Evolutionary conservation across 2,797 vertebrate genomes (phyloP).

Genomic region (Ateles fusciceps): DNA sequence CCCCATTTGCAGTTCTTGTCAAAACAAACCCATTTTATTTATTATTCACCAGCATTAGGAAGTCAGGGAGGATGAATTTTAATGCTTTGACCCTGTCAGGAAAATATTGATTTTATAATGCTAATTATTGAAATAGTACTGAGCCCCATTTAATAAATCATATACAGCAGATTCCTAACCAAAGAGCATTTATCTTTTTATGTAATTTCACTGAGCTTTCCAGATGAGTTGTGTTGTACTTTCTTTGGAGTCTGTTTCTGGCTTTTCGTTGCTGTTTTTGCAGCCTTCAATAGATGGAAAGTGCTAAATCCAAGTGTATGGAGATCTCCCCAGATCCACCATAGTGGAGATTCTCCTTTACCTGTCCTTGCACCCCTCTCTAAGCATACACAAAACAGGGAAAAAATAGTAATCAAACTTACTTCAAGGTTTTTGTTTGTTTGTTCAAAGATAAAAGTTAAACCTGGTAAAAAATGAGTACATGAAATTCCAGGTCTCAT

Average conservation of each 20-base stretch:
- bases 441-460: background rate
- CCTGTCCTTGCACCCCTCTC: background rate
- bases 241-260: background rate
- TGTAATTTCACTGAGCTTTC: slow-evolving; percentile 12
- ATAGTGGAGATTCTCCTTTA: background rate
- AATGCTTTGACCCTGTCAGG: background rate
- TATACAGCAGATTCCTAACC: background rate
- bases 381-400: background rate
- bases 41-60: background rate
- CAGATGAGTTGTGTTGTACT: background rate
- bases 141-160: background rate
- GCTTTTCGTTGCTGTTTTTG: background rate
- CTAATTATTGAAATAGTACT: slow-evolving; percentile 16
- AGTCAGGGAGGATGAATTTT: background rate
- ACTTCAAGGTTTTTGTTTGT: background rate
- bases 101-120: background rate
- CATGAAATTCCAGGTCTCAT: background rate
- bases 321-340: background rate
- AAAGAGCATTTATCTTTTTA: background rate
- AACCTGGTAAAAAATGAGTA: background rate
- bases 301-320: background rate
- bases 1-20: background rate
- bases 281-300: background rate
- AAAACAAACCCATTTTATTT: background rate
- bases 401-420: background rate